Evolutionary conservation across 2,113 vertebrate species (phyloP).

Genomic region (Chrysemys picta): DNA sequence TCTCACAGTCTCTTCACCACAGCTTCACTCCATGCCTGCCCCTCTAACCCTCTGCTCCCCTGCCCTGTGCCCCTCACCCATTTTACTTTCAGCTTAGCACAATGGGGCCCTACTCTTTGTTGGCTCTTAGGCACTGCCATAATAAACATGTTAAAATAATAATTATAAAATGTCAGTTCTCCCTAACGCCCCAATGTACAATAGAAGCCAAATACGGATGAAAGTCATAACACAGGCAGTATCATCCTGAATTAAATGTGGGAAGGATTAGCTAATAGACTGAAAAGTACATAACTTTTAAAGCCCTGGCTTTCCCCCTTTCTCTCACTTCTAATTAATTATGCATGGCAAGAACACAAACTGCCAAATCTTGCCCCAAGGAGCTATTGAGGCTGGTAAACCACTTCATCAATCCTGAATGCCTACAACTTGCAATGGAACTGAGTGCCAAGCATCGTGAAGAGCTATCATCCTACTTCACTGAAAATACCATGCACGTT

Average conservation of each 20-base stretch:
- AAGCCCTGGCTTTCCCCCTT: constrained; percentile 1
- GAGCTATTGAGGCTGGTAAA: no score
- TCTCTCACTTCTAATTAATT: neutral
- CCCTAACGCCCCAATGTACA: neutral
- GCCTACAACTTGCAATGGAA: no score
- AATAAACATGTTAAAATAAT: neutral
- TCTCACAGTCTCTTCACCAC: neutral
- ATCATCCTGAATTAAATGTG: neutral
- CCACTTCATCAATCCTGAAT: no score
- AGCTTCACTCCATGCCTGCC: neutral
- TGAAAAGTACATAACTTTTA: neutral
- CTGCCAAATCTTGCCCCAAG: neutral
- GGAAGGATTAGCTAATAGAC: neutral
- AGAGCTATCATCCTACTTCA: no score
- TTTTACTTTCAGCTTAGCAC: neutral
- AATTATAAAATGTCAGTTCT: neutral
- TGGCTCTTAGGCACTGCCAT: neutral
- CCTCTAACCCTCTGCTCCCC: neutral
- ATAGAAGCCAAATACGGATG: neutral
- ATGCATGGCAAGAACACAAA: neutral
- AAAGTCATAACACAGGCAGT: neutral
- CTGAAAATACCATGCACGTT: no score
- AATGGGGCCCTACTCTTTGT: no score
- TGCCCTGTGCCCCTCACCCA: neutral
- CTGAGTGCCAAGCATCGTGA: no score